Evolutionary conservation across 2,888 invertebrate species (phyloP).

Genomic region (Lottia scabra): DNA sequence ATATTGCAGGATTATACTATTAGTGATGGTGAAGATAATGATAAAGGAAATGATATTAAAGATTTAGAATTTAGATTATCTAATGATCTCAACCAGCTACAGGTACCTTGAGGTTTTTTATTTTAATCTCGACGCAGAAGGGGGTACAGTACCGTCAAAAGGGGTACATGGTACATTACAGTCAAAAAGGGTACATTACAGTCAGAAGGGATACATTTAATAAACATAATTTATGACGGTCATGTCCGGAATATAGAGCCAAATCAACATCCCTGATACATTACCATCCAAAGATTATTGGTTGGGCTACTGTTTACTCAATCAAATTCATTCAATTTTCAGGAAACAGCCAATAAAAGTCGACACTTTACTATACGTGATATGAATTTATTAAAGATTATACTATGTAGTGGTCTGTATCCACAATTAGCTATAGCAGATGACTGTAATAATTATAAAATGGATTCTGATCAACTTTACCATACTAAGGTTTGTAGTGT

Average conservation of each 20-base stretch:
- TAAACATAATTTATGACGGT: too few relatives aligned
- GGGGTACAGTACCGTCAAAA: too few relatives aligned
- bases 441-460: conserved; percentile 91
- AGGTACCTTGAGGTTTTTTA: too few relatives aligned
- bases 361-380: conserved; percentile 60
- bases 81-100: conserved; percentile 75
- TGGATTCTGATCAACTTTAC: conserved; percentile 71
- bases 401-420: conserved; percentile 92
- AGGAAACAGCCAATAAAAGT: conserved; percentile 60
- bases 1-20: conserved; percentile 43
- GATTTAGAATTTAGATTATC: conserved; percentile 89
- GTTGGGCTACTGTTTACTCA: too few relatives aligned
- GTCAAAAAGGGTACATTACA: too few relatives aligned
- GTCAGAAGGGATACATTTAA: too few relatives aligned
- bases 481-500: conserved; percentile 66
- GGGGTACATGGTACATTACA: too few relatives aligned
- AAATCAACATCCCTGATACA: too few relatives aligned
- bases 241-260: too few relatives aligned
- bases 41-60: conserved; percentile 79
- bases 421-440: conserved; percentile 96
- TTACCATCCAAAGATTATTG: too few relatives aligned
- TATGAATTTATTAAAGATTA: conserved; percentile 72
- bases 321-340: conserved; percentile 6
- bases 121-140: too few relatives aligned
- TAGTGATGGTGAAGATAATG: conserved; percentile 72